phyloP scores from a whole-genome alignment of 2,113 vertebrate genomes.

The Orthonyx spaldingii region DNA sequence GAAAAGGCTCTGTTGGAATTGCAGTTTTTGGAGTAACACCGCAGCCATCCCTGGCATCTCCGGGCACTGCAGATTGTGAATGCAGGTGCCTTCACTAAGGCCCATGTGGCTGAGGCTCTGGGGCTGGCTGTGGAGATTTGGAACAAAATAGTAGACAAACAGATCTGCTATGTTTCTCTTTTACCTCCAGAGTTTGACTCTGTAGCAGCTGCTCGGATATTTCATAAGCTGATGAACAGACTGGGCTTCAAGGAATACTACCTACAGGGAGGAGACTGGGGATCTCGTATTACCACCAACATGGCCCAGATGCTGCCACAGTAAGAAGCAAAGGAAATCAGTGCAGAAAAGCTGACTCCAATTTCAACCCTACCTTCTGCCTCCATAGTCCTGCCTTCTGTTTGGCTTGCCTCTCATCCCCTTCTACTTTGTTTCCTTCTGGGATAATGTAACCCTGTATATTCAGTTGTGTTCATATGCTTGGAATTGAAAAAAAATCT shows the following conservation, averaged over 20 bases:
- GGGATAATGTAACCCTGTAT: not conserved
- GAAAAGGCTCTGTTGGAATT: not conserved
- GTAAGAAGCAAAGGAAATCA: slow-evolving; percentile 64
- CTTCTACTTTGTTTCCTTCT: not conserved
- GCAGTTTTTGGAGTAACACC: not conserved
- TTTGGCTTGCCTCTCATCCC: not conserved
- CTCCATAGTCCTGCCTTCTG: not conserved
- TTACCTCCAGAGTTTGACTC: slow-evolving; percentile 73
- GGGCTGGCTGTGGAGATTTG: not conserved
- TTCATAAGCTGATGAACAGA: slow-evolving; percentile 86
- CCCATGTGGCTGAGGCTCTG: not conserved
- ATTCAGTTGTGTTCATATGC: not conserved
- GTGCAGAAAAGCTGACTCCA: not conserved
- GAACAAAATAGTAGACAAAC: not conserved
- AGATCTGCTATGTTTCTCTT: not conserved
- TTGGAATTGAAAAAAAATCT: not conserved
- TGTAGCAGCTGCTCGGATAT: slow-evolving; percentile 77
- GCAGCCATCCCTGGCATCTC: not conserved
- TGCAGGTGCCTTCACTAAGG: not conserved
- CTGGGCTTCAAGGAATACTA: slow-evolving; percentile 85
- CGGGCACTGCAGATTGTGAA: not conserved
- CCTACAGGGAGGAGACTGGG: slow-evolving; percentile 89
- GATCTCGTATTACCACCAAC: slow-evolving; percentile 75
- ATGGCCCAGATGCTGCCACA: slow-evolving; percentile 88
- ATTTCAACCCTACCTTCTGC: not conserved